Percentiles rank a stretch among this genome's conserved stretches.
Evolutionary conservation across 2,113 vertebrate genomes (phyloP).

Genomic region (Baryphthengus martii): DNA sequence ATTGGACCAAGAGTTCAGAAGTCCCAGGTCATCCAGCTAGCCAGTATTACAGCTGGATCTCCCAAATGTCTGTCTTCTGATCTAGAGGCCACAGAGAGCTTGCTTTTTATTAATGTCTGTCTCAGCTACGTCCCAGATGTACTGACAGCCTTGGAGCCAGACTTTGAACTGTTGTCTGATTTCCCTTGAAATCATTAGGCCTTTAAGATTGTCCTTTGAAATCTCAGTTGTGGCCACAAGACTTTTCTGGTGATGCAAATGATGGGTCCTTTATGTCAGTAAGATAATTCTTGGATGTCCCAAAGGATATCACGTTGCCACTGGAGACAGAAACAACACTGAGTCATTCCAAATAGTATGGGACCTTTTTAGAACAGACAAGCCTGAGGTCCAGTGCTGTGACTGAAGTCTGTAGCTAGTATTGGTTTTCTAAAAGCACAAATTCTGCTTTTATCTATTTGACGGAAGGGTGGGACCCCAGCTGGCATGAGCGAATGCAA

Average conservation of each 20-base stretch:
- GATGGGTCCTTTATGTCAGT: not conserved
- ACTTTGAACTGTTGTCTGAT: not conserved
- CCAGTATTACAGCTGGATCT: not conserved
- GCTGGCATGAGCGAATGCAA: not conserved
- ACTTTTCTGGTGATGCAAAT: not conserved
- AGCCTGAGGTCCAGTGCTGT: not conserved
- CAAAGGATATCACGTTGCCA: not conserved
- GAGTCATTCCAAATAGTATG: not conserved
- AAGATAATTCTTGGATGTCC: not conserved
- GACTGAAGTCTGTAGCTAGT: not conserved
- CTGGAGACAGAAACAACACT: not conserved
- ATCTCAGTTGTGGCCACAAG: not conserved
- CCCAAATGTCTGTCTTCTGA: not conserved
- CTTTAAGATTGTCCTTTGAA: not conserved
- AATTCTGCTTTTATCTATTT: not conserved
- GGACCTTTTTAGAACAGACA: not conserved
- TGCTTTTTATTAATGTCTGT: not conserved
- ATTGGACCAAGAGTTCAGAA: not conserved
- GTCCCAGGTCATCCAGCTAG: not conserved
- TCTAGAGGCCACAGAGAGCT: not conserved
- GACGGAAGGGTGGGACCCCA: not conserved
- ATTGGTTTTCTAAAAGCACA: not conserved
- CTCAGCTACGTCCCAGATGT: not conserved
- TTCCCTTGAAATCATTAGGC: not conserved
- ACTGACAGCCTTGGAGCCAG: not conserved